Conservation (phyloP, 2,888 invertebrate genomes). For the Thelaira solivaga region DNA sequence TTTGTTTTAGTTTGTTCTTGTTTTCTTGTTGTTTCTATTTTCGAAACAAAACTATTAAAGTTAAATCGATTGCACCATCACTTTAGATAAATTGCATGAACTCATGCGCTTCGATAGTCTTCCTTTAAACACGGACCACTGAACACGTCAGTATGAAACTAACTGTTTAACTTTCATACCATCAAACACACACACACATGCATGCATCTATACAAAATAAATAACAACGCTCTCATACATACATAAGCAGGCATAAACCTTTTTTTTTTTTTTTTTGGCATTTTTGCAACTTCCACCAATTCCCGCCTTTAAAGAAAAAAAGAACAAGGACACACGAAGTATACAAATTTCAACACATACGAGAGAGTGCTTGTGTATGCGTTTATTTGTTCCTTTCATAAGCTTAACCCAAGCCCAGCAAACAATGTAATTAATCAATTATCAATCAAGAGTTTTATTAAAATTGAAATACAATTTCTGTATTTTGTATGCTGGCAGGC, state of each 20-base stretch:
- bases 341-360: not conserved
- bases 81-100: constrained; percentile 46
- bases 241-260: constrained; percentile 11
- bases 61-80: constrained; percentile 46
- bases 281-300: constrained; percentile 31
- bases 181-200: not conserved
- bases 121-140: constrained; percentile 40
- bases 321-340: not conserved
- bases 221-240: not conserved
- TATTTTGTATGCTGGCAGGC: too few species aligned
- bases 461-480: too few species aligned
- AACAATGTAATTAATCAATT: too few species aligned
- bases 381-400: too few species aligned
- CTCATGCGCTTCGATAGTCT: constrained; percentile 37
- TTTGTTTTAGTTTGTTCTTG: not conserved
- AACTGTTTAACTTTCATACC: constrained; percentile 26
- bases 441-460: too few species aligned
- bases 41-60: constrained; percentile 18
- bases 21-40: not conserved
- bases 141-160: constrained; percentile 38
- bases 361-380: too few species aligned
- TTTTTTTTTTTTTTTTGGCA: constrained; percentile 48
- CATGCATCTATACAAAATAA: not conserved
- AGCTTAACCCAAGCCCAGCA: not conserved
- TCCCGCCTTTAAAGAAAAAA: constrained; percentile 32